Percentiles rank a stretch among this genome's conserved stretches.
Evolutionary conservation across 1,140 invertebrate genomes (phyloP).

Genomic region (Zaprionus lachaisei): DNA sequence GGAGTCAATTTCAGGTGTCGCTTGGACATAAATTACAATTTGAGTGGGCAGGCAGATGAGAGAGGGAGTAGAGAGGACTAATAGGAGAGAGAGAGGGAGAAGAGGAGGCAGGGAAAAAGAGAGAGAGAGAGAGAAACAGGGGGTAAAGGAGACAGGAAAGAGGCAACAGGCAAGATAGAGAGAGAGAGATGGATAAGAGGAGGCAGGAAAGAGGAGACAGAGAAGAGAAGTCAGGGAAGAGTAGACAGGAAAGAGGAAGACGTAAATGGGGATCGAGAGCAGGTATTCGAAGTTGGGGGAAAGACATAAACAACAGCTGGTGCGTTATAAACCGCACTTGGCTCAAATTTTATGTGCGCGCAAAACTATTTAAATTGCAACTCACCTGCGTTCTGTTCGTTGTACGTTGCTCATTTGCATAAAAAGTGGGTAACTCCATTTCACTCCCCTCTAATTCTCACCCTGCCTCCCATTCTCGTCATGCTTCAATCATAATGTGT

Average conservation of each 20-base stretch:
- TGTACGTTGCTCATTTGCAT: slow-evolving; percentile 40
- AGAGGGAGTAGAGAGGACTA: not conserved
- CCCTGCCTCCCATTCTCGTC: not conserved
- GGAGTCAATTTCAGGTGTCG: slow-evolving; percentile 76
- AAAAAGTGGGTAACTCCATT: slow-evolving; percentile 5
- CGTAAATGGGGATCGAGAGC: too few relatives aligned
- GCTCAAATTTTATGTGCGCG: slow-evolving; percentile 39
- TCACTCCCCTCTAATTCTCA: not conserved
- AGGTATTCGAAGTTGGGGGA: too few relatives aligned
- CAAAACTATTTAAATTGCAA: slow-evolving; percentile 56
- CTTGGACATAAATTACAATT: slow-evolving; percentile 76
- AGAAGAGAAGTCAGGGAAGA: too few relatives aligned
- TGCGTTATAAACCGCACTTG: slow-evolving; percentile 68
- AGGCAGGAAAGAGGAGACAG: too few relatives aligned
- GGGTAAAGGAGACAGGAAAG: too few relatives aligned
- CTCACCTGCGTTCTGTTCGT: slow-evolving; percentile 4
- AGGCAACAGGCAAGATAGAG: too few relatives aligned
- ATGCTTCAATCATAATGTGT: slow-evolving; percentile 4
- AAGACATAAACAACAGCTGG: slow-evolving; percentile 51
- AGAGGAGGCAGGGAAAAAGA: not conserved
- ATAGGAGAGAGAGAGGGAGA: not conserved
- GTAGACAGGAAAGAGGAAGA: not conserved
- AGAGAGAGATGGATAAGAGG: too few relatives aligned
- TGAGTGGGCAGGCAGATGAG: slow-evolving; percentile 51
- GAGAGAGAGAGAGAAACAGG: too few relatives aligned